These are phyloP conservation scores for Neoaliturus tenellus DNA, from an alignment of 2,888 invertebrate genomes.

Conservation along the genomic window DNA sequence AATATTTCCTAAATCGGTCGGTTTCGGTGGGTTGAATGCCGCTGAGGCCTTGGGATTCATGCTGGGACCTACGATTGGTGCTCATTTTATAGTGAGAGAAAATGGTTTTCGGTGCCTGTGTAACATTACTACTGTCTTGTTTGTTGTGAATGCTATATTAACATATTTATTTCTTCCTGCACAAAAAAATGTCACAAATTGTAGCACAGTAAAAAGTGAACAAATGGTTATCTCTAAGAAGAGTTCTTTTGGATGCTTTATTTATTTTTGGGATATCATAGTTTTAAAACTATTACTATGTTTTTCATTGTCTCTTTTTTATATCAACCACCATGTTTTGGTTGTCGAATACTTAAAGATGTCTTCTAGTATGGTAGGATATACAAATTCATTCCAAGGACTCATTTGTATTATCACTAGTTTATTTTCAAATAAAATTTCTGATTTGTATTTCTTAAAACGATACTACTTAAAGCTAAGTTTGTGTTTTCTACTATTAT, in stretches of 20 bases:
- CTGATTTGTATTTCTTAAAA: conserved; percentile 7
- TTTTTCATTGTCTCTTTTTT: conserved; percentile 54
- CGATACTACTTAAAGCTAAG: conserved; percentile 31
- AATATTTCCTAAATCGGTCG: conserved; percentile 74
- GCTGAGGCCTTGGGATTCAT: conserved; percentile 82
- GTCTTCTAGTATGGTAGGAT: conserved; percentile 47
- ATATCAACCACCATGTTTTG: conserved; percentile 32
- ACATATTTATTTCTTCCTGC: conserved; percentile 9
- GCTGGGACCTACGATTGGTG: conserved; percentile 81
- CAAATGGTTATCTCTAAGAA: not conserved
- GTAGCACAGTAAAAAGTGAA: not conserved
- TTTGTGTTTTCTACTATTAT: conserved; percentile 50
- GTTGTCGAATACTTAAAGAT: conserved; percentile 34
- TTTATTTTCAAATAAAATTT: conserved; percentile 23
- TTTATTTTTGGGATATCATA: conserved; percentile 53
- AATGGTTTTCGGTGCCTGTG: conserved; percentile 73
- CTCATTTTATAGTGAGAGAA: conserved; percentile 76
- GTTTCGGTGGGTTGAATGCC: conserved; percentile 81
- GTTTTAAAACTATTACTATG: conserved; percentile 41
- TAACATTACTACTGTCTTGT: conserved; percentile 21
- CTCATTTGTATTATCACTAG: conserved; percentile 37
- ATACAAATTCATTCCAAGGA: conserved; percentile 56
- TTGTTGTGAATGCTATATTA: conserved; percentile 33
- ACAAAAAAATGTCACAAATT: not conserved
- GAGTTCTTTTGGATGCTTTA: not conserved